Base-by-base conservation (phyloP, 2,797 vertebrate genomes). In the Hemibagrus guttatus region DNA sequence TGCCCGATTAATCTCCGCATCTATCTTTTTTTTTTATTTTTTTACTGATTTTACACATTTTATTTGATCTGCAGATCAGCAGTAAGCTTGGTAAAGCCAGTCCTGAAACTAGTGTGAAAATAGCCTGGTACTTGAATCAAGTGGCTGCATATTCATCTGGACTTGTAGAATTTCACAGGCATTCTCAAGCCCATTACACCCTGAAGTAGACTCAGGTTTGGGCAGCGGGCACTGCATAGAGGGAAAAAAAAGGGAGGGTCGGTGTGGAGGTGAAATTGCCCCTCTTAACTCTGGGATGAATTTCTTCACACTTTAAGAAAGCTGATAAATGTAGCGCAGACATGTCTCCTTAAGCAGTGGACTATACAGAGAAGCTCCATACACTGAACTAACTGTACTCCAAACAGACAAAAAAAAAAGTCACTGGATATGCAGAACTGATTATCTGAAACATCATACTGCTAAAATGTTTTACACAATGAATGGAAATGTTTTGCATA, bases 91-190 rank as follows among this genome's bases (percentile, higher is more conserved):
- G 39, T 66, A 52, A 46, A 69, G 49, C 61, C 72, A 64, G 46
- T 28, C 39, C 79, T 78, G 76, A 75, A 74, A 74, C 35, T 31
- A 68, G 84, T 84, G 69, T 72, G 86, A 87, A 90, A 91, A 85
- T 89, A 84, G 42, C 28, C 83, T 86, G 83, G 68, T 85, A 61
- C 86, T 49, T 71, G 42, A 69, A 84, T 75, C 63, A 86, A 89
- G 88, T n/a, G 26, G 54, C 86, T n/a, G 75, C 86, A 89, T 88
- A 83, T 76, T 91, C 87, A 85, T 87, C 69, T 54, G 86, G 85
- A 80, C 81, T 76, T 91, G 90, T 90, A 90, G 89, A 90, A 91
- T 91, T 90, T 90, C 89, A 90, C 90, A 91, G 89, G 31, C 79
- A 42, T 84, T 64, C 85, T 90, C 87, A 83, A 91, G 81, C 87